Evolutionary conservation across 2,888 invertebrate species (phyloP).

Genomic region (Pseudolycoriella hygida): DNA sequence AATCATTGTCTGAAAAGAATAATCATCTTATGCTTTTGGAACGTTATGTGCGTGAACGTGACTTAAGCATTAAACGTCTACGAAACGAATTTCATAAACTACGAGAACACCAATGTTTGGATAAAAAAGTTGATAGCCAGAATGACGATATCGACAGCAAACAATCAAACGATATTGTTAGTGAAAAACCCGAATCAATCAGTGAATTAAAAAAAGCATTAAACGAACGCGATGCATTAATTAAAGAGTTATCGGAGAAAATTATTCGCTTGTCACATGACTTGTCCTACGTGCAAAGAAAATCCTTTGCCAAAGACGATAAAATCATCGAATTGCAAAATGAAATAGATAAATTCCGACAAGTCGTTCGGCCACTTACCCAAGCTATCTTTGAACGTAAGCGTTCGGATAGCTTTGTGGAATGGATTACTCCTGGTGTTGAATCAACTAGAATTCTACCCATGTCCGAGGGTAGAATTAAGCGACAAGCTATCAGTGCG

Average conservation of each 20-base stretch:
- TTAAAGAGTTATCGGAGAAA: slow-evolving; percentile 18
- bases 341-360: slow-evolving; percentile 72
- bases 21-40: slow-evolving; percentile 14
- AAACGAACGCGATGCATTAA: slow-evolving; percentile 15
- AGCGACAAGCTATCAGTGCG: slow-evolving; percentile 54
- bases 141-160: background rate
- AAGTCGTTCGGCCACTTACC: slow-evolving; percentile 54
- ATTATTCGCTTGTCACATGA: slow-evolving; percentile 19
- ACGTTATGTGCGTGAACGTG: slow-evolving; percentile 15
- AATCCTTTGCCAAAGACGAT: slow-evolving; percentile 45
- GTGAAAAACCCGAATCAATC: background rate
- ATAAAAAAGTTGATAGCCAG: background rate
- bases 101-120: background rate
- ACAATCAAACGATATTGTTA: background rate
- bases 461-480: slow-evolving; percentile 33
- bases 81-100: background rate
- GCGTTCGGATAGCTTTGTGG: slow-evolving; percentile 28
- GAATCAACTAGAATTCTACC: slow-evolving; percentile 36
- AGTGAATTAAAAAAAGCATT: slow-evolving; percentile 6
- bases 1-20: slow-evolving; percentile 15
- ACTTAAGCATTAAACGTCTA: slow-evolving; percentile 11
- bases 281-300: slow-evolving; percentile 17
- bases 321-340: slow-evolving; percentile 62
- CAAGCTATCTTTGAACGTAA: slow-evolving; percentile 41
- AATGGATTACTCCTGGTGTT: slow-evolving; percentile 30